Evolutionary conservation across 1,140 invertebrate genomes (phyloP), one percentile per base, ranked within the genome.

Genomic region (Drosophila pseudoananassae): DNA sequence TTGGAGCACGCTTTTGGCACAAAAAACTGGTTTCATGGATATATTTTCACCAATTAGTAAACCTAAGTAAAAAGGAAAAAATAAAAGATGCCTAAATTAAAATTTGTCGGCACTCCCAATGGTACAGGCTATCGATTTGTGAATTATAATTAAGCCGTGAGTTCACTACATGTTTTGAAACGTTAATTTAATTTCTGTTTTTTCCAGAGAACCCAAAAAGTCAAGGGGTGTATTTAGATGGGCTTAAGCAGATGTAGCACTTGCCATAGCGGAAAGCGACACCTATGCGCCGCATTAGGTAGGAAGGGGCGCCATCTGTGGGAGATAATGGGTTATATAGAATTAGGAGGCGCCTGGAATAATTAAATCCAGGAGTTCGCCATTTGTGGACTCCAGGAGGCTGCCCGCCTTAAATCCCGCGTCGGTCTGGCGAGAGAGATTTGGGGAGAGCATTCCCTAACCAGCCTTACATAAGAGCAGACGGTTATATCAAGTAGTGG

Each of bases 1-100:
- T 68, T n/a, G n/a, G 40, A 68, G 65, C 65, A 69, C 65, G 54
- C 65, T 69, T 55, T 38, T 38, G 63, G n/a, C n/a, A 50, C 31
- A 68, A 14, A 38, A 47, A 69, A 69, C 65, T 68, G 63, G 65
- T 68, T 69, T 55, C n/a, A 38, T 68, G 23, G 10, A 50, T 23
- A 55, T 69, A 68, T 69, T 68, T 69, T 69, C 63, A 68, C 50
- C 43, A 68, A 69, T 69, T 69, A 68, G 65, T 69, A 31, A 69
- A 23, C 50, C 36, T 54, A 33, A 45, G 14, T 40, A 15, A 52
- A 47, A 54, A 38, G n/a, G n/a, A 40, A 54, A 20, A 36, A 46
- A 54, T 40, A 36, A 17, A 9, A 20, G 20, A 43, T 65, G 64
- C 61, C 38, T 53, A 33, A 33, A 33, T 68, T 65, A 68, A 33